Percentiles rank a stretch among this genome's conserved stretches.
Evolutionary conservation across 2,797 vertebrate genomes (phyloP).

Genomic region (Gymnothorax reevesii): DNA sequence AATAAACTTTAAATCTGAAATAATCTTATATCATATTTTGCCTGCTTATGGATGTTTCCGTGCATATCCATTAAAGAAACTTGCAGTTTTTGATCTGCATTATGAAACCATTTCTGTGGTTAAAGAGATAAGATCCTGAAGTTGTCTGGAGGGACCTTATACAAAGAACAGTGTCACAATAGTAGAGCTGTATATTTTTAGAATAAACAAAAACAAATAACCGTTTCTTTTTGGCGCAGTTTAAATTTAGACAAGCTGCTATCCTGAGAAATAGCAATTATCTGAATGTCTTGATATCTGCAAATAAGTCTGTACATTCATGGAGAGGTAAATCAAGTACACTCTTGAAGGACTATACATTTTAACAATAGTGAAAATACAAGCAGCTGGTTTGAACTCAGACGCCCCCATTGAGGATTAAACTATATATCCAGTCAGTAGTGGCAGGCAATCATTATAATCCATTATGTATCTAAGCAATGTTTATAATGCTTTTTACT

Average conservation of each 20-base stretch:
- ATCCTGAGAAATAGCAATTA: background rate
- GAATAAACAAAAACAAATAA: background rate
- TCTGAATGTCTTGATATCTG: background rate
- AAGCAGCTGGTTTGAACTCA: background rate
- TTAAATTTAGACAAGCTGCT: background rate
- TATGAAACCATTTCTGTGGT: background rate
- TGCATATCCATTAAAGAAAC: background rate
- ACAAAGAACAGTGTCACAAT: background rate
- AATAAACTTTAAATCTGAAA: background rate
- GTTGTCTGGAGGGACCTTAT: background rate
- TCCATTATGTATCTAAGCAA: background rate
- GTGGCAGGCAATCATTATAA: background rate
- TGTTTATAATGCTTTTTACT: background rate
- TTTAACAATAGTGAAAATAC: background rate
- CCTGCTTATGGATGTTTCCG: background rate
- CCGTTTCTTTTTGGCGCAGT: background rate
- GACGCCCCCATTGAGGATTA: background rate
- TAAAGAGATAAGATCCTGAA: background rate
- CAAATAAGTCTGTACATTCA: background rate
- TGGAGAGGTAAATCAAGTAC: too few species aligned
- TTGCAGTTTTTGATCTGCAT: background rate
- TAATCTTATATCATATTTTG: constrained; percentile 7
- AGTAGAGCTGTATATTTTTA: background rate
- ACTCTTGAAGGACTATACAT: background rate
- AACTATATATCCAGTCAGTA: background rate